Base-by-base conservation (phyloP, 2,888 invertebrate species). In the Ephialtes manifestator region DNA sequence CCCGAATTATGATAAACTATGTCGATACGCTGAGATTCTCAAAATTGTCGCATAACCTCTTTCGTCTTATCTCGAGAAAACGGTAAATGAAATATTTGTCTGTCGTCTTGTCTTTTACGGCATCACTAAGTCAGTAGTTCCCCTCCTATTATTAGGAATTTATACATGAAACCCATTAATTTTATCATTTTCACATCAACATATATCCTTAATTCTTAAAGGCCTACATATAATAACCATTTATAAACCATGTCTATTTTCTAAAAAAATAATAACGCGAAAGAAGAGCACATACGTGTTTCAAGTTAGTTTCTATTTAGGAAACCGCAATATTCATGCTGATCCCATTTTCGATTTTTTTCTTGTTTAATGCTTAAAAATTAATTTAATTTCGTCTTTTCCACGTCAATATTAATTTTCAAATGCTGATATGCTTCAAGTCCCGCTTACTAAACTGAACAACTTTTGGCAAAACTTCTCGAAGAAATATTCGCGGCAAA, bases 401-500 rank as follows among this genome's bases (percentile, higher is more conserved):
- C 58, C 13, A 24, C 24, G 55, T 55, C 58, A 58, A 24, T 58
- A 58, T 28, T 15, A 15, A 58, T 58, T 58, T 28, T 28, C 3
- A 28, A 28, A 24, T 11, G 3, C 24, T 24, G 13, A 58, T 28
- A 28, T 58, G 28, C 28, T 15, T 28, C 0, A 15, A 24, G 5
- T 20, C 8, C 0, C 28, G 28, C 11, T 7, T 11, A 11, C 55
- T 20, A 24, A 55, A 13, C 28, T 11, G 28, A 58, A 24, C 24
- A 58, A 28, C 58, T 58, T 58, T 58, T 15, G 13, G 58, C 5
- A 15, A 28, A 55, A 55, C 24, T 24, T 24, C 55, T 11, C 24
- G 2, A 51, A 18, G 55, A 55, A 58, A 58, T 28, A 58, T 58
- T 58, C n/a, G 13, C 28, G 28, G 28, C 28, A 58, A 58, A 58